Evolutionary conservation across 2,113 vertebrate genomes (phyloP), one percentile per base, ranked within the genome.

Genomic region (Ceyx cyanopectus): DNA sequence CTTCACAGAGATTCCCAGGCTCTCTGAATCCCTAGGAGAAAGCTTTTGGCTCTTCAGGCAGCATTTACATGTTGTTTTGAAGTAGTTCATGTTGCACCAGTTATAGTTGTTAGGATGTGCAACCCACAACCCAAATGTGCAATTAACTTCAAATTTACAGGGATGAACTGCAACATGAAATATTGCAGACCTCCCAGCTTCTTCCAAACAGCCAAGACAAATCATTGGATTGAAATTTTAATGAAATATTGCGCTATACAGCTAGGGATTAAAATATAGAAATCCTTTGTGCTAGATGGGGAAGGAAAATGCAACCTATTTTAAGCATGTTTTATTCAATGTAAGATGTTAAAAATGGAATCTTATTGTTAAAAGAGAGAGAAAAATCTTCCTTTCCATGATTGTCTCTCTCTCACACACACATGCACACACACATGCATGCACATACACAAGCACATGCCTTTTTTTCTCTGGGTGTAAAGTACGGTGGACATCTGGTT

Each of bases 401-500:
- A 24, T 37, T 60, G 29, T 27, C 29, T 46, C 18, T 6, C 37
- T 14, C 45, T 27, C 13, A 69, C 10, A 12, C 13, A 37, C 45
- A 48, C 12, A 12, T 48, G 21, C 45, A 19, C 17, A 6, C 19
- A 27, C 9, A 13, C 6, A 10, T 11, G 30, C 10, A 29, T 7
- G 22, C 56, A 72, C 21, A 51, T 11, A 32, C 23, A 23, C 6
- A 32, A 8, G 10, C 15, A 48, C 61, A 24, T 0, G 3, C 7
- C 14, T 90, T 88, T 58, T 81, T 53, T 57, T 54, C 60, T 77
- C 65, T 57, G 82, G 40, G 53, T 4, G 11, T 58, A 78, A 85
- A 92, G n/a, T 67, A 57, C 45, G 60, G 50, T 53, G 50, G 79
- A 92, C 87, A 93, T 95, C 93, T 95, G 80, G 85, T 84, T 87